A percentile compares a stretch with the other conserved stretches of the same genome.
Conservation (phyloP, 1,140 invertebrate species). For the Nasonia longicornis region DNA sequence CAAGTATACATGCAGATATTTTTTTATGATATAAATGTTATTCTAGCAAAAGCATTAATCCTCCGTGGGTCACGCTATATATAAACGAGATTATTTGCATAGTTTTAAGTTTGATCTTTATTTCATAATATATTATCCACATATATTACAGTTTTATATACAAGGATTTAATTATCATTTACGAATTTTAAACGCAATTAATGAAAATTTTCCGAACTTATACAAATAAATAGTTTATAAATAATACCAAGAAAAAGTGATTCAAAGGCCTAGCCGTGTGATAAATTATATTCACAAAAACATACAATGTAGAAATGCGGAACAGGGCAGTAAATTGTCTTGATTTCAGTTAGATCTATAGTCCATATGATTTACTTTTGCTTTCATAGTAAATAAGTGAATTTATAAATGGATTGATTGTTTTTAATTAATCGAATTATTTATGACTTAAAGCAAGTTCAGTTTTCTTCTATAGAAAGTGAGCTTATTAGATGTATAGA, state of each 20-base stretch:
- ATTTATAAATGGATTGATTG: background rate
- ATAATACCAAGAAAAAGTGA: slow-evolving; percentile 41
- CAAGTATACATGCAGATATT: background rate
- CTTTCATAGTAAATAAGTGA: background rate
- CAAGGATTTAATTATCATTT: slow-evolving; percentile 37
- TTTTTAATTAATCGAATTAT: background rate
- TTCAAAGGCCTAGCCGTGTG: slow-evolving; percentile 17
- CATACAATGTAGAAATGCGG: slow-evolving; percentile 42
- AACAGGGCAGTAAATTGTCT: slow-evolving; percentile 42
- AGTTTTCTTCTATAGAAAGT: too few species aligned
- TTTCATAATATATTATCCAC: slow-evolving; percentile 49
- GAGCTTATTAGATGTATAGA: background rate
- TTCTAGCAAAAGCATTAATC: slow-evolving; percentile 16
- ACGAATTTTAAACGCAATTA: slow-evolving; percentile 38
- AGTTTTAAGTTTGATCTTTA: slow-evolving; percentile 46
- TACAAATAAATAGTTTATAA: slow-evolving; percentile 37
- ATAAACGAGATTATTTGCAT: slow-evolving; percentile 30
- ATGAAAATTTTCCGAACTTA: slow-evolving; percentile 12
- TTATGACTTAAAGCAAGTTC: too few species aligned
- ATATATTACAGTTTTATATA: slow-evolving; percentile 47
- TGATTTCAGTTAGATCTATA: slow-evolving; percentile 27
- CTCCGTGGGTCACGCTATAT: slow-evolving; percentile 25
- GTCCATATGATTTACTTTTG: background rate
- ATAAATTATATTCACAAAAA: slow-evolving; percentile 31
- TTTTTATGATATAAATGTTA: background rate